Conservation (phyloP, 2,888 invertebrate species). For the Linnaemya tessellans region DNA sequence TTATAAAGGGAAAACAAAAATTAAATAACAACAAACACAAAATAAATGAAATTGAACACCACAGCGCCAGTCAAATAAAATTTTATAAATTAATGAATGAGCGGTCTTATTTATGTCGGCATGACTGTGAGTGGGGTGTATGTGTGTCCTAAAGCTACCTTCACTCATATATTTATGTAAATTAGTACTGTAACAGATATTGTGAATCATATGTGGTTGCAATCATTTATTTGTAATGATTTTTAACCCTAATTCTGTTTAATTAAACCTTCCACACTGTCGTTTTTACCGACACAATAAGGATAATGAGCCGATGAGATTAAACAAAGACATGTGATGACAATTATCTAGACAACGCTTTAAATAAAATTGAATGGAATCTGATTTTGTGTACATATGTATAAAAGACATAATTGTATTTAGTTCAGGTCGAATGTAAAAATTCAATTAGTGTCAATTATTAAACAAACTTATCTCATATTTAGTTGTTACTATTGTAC, state of each 20-base stretch:
- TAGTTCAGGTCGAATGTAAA: not conserved
- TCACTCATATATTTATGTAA: constrained; percentile 60
- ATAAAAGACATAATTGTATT: not conserved
- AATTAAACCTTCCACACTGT: constrained; percentile 53
- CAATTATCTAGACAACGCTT: constrained; percentile 33
- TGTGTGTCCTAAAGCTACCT: constrained; percentile 53
- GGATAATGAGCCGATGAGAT: constrained; percentile 40
- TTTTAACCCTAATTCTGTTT: constrained; percentile 79
- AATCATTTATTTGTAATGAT: constrained; percentile 13
- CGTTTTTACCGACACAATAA: constrained; percentile 32
- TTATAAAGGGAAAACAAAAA: constrained; percentile 26
- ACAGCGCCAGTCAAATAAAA: constrained; percentile 73
- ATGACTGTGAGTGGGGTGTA: not conserved
- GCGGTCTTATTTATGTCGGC: constrained; percentile 66
- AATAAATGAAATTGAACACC: constrained; percentile 73
- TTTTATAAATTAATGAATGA: constrained; percentile 78
- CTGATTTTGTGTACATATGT: not conserved
- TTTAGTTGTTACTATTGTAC: not conserved
- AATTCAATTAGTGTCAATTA: not conserved
- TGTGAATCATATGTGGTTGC: constrained; percentile 54
- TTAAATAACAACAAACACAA: constrained; percentile 35
- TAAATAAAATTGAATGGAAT: not conserved
- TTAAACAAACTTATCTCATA: not conserved
- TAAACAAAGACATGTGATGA: constrained; percentile 35
- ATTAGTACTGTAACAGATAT: constrained; percentile 68